These are phyloP conservation scores for Caerostris darwini DNA, from an alignment of 1,140 invertebrate genomes.

Conservation along the genomic window DNA sequence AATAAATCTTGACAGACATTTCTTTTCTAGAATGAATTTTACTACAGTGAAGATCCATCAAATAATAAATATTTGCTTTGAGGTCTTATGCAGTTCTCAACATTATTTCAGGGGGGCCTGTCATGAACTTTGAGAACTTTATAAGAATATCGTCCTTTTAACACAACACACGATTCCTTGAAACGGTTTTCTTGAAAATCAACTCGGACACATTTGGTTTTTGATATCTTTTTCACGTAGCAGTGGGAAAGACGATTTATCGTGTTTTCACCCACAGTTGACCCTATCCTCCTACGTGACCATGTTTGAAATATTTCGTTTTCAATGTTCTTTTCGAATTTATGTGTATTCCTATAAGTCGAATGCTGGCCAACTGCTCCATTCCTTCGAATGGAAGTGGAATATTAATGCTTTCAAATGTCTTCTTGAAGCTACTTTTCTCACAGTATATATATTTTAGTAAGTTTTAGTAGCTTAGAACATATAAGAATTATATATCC, in stretches of 20 bases:
- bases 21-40: no score
- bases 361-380: neutral
- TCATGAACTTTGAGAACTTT: neutral
- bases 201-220: neutral
- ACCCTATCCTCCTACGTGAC: neutral
- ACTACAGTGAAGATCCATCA: no score
- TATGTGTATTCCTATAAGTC: neutral
- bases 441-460: no score
- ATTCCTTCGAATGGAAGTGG: neutral
- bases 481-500: no score
- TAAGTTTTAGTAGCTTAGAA: no score
- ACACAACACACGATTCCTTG: neutral
- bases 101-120: no score
- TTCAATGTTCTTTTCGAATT: neutral
- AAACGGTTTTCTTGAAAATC: neutral
- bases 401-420: neutral
- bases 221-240: constrained; percentile 15
- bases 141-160: neutral
- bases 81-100: no score
- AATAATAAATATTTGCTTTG: no score
- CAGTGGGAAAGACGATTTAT: neutral
- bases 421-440: neutral
- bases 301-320: constrained; percentile 6
- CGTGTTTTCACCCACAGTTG: constrained; percentile 25
- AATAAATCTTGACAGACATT: no score